phyloP scores from a whole-genome alignment of 1,140 invertebrate species.

The Papilio dardanus region DNA sequence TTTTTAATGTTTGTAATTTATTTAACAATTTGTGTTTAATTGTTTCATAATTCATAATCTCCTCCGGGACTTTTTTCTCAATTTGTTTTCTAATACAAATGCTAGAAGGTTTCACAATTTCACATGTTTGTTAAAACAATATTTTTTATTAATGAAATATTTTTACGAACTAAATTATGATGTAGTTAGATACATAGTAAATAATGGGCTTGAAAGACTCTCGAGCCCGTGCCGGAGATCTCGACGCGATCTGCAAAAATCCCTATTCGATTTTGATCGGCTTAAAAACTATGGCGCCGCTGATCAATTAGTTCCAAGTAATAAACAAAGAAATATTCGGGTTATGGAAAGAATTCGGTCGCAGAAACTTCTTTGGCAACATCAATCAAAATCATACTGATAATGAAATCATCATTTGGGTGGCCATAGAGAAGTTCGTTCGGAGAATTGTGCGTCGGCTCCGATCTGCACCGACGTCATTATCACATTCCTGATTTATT shows the following conservation, averaged over 20 bases:
- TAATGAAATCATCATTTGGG: slow-evolving; percentile 83
- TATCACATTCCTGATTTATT: slow-evolving; percentile 81
- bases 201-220: slow-evolving; percentile 7
- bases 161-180: not conserved
- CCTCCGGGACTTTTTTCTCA: too few species aligned
- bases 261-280: slow-evolving; percentile 51
- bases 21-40: not conserved
- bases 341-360: slow-evolving; percentile 76
- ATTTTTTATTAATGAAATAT: not conserved
- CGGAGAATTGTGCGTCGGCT: slow-evolving; percentile 62
- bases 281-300: slow-evolving; percentile 78
- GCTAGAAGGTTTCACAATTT: not conserved
- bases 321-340: slow-evolving; percentile 76
- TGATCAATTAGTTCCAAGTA: slow-evolving; percentile 79
- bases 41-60: not conserved
- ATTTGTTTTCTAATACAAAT: too few species aligned
- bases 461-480: slow-evolving; percentile 65
- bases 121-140: not conserved
- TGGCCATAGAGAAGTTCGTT: slow-evolving; percentile 77
- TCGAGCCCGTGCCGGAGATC: slow-evolving; percentile 24
- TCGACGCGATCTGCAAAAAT: slow-evolving; percentile 45
- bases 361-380: slow-evolving; percentile 74
- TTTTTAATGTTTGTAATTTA: not conserved
- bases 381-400: slow-evolving; percentile 83
- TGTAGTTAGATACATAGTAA: slow-evolving; percentile 32